Evolutionary conservation across 2,113 vertebrate genomes (phyloP).

Genomic region (Mustela nigripes): DNA sequence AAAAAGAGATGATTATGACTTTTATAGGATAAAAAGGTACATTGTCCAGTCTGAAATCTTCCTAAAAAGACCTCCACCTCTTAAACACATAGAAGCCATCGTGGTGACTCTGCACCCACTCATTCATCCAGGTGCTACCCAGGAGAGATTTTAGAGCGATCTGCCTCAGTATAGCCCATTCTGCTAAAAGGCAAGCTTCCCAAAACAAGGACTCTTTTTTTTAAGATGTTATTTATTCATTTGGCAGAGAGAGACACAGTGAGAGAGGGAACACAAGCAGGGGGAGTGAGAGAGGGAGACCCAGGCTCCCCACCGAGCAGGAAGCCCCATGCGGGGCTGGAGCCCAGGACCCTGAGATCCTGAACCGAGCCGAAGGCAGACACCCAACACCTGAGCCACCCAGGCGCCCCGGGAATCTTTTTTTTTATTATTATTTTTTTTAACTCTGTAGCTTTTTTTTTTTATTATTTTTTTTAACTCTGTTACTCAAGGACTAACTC

Average conservation of each 20-base stretch:
- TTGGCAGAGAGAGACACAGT: no score
- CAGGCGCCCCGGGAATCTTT: neutral
- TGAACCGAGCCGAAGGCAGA: no score
- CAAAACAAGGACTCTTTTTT: neutral
- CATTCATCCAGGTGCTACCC: accelerated
- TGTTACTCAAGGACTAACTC: no score
- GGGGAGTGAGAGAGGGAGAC: no score
- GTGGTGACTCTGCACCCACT: neutral
- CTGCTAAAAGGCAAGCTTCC: neutral
- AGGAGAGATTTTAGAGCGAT: neutral
- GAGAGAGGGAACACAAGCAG: no score
- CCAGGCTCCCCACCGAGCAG: no score
- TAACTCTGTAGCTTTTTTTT: neutral
- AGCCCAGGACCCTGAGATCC: no score
- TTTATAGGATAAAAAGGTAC: neutral
- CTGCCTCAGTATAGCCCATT: neutral
- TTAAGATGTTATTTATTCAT: no score
- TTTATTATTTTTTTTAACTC: neutral
- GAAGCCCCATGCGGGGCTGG: no score
- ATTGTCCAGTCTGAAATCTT: neutral
- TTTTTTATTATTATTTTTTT: neutral
- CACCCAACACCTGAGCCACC: no score
- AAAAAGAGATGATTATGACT: neutral
- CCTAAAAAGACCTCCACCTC: neutral
- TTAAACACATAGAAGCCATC: accelerated